phyloP scores from a whole-genome alignment of 2,113 vertebrate species.

The Callorhinus ursinus region DNA sequence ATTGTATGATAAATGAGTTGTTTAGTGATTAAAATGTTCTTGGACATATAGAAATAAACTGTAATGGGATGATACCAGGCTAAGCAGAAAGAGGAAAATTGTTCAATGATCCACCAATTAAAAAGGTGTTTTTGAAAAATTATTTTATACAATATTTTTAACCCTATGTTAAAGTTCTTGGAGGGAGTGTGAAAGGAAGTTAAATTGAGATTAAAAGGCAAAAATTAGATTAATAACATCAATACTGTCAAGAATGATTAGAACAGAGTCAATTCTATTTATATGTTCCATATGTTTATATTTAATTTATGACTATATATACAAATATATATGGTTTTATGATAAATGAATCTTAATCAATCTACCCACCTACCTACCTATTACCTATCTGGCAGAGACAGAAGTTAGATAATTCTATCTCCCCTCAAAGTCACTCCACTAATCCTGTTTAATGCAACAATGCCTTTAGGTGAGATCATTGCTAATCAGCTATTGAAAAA shows the following conservation, averaged over 20 bases:
- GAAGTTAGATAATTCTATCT: background rate
- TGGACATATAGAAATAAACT: conserved; percentile 60
- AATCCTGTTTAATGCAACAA: conserved; percentile 42
- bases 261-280: conserved; percentile 2
- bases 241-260: background rate
- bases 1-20: conserved; percentile 23
- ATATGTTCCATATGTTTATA: background rate
- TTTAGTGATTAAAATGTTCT: conserved; percentile 46
- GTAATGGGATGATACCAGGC: background rate
- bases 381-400: background rate
- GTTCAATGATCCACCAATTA: background rate
- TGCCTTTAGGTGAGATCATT: background rate
- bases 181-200: background rate
- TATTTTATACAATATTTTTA: background rate
- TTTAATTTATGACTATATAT: background rate
- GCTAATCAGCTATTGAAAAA: conserved; percentile 25
- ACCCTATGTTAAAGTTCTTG: background rate
- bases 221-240: background rate
- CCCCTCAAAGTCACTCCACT: background rate
- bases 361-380: background rate
- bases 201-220: background rate
- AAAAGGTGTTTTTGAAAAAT: background rate
- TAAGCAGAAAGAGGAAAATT: background rate
- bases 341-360: background rate
- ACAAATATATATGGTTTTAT: background rate